Conservation (phyloP, 1,140 invertebrate species). For the Octopus bimaculoides region DNA sequence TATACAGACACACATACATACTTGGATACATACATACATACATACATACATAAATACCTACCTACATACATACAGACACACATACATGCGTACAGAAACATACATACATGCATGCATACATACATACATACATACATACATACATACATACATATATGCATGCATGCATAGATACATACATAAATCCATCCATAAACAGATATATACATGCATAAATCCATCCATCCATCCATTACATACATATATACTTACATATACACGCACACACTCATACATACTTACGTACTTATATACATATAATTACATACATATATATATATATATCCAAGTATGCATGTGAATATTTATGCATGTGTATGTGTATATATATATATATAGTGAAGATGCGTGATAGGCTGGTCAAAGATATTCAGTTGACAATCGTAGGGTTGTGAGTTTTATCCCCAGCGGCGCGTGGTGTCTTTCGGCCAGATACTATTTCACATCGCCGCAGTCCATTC, state of each 20-base stretch:
- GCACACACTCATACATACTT: too few species aligned
- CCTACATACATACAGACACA: not conserved
- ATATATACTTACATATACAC: too few species aligned
- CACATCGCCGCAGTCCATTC: too few species aligned
- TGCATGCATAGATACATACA: not conserved
- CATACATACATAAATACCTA: not conserved
- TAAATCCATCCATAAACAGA: too few species aligned
- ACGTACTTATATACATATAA: not conserved
- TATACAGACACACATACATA: not conserved
- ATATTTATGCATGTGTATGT: not conserved
- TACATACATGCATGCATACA: not conserved
- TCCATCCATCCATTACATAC: too few species aligned
- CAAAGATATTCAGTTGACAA: too few species aligned
- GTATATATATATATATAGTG: not conserved
- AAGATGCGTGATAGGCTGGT: too few species aligned
- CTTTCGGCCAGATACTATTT: too few species aligned
- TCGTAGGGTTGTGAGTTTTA: too few species aligned
- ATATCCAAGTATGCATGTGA: not conserved
- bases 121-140: not conserved
- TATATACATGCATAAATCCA: too few species aligned
- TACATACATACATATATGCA: constrained; percentile 2
- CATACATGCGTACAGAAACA: not conserved
- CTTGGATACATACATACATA: not conserved
- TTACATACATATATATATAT: not conserved
- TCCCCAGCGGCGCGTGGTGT: too few species aligned